Conservation (phyloP, 2,113 vertebrate genomes). For the Pollachius pollachius region DNA sequence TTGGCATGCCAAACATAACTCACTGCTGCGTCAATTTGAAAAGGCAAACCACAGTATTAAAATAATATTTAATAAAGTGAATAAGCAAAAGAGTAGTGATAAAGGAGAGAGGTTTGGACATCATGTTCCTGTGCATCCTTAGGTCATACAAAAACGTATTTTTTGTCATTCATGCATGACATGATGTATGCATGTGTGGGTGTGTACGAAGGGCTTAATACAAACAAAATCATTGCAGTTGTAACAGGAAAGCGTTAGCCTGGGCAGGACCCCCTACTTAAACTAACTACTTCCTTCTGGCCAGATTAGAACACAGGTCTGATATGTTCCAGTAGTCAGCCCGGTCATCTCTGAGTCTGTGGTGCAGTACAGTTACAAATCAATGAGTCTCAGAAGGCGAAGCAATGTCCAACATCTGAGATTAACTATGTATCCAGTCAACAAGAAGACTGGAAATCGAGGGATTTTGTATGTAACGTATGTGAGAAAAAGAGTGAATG, state of each 20-base stretch:
- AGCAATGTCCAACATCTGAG: conserved; percentile 13
- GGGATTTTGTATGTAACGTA: neutral
- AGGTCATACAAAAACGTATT: too few species aligned
- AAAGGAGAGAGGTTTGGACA: neutral
- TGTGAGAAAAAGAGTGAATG: neutral
- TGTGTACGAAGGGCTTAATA: conserved; percentile 50
- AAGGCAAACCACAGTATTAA: conserved; percentile 1
- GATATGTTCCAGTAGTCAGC: conserved; percentile 32
- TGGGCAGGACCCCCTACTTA: conserved; percentile 75
- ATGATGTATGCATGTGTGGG: too few species aligned
- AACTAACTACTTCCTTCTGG: conserved; percentile 77
- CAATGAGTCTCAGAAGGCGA: conserved; percentile 27
- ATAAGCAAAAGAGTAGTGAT: neutral
- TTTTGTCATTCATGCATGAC: too few species aligned
- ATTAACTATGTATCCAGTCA: neutral
- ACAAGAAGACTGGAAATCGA: neutral
- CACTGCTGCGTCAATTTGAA: too few species aligned
- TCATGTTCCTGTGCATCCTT: neutral
- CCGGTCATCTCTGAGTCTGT: conserved; percentile 39
- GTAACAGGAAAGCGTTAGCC: conserved; percentile 75
- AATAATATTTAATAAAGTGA: neutral
- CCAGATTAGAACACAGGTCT: conserved; percentile 64
- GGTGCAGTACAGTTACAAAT: conserved; percentile 9
- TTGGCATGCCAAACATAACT: conserved; percentile 38
- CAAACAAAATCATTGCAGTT: conserved; percentile 58